A percentile compares a stretch with the other conserved stretches of the same genome.
phyloP scores from a whole-genome alignment of 2,797 vertebrate genomes.

The Lerista edwardsae region DNA sequence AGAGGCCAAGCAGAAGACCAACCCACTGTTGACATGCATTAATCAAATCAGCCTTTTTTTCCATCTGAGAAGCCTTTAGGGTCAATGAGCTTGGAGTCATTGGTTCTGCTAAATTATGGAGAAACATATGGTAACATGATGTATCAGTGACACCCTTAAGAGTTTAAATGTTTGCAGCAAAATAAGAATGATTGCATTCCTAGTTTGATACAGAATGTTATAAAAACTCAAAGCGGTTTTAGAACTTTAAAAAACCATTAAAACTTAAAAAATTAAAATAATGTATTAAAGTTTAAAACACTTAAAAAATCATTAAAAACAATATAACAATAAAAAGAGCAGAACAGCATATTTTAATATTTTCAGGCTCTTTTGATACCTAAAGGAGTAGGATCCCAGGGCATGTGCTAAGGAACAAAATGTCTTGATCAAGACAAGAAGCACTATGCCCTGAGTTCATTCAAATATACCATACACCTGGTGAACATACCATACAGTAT shows the following conservation, averaged over 20 bases:
- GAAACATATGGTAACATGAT: not conserved
- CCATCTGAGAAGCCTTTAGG: constrained; percentile 44
- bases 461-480: not conserved
- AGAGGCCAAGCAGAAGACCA: constrained; percentile 43
- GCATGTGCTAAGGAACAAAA: not conserved
- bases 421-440: constrained; percentile 13
- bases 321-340: no score
- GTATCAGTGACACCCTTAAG: constrained; percentile 23
- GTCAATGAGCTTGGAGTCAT: constrained; percentile 34
- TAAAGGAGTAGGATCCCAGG: constrained; percentile 23
- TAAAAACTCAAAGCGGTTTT: constrained; percentile 27
- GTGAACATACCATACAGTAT: not conserved
- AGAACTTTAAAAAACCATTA: no score
- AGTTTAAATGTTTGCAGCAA: not conserved
- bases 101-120: constrained; percentile 38
- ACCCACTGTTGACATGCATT: constrained; percentile 55
- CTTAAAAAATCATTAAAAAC: no score
- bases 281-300: no score
- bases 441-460: not conserved
- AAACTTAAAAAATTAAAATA: no score
- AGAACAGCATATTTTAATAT: constrained; percentile 12
- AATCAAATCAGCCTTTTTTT: constrained; percentile 58
- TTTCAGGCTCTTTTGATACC: constrained; percentile 43
- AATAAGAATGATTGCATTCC: constrained; percentile 32
- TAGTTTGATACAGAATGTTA: constrained; percentile 37